phyloP scores from a whole-genome alignment of 2,797 vertebrate genomes.

The Amblyraja radiata region DNA sequence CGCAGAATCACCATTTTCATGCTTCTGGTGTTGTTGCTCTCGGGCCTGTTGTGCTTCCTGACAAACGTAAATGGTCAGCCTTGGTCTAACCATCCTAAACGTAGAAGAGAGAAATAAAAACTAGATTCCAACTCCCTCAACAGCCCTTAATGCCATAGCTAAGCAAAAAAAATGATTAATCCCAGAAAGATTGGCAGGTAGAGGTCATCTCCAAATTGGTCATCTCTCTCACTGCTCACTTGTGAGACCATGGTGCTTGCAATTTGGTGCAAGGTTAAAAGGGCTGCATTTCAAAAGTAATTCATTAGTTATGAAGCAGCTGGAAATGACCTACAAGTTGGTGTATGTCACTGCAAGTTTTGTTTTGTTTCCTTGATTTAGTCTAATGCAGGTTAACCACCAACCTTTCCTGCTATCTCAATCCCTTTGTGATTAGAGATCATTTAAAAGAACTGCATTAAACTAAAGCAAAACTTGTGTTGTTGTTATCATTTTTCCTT shows the following conservation, averaged over 20 bases:
- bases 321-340: background rate
- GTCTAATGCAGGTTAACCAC: background rate
- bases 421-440: background rate
- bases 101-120: background rate
- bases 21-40: slow-evolving; percentile 73
- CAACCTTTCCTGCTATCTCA: background rate
- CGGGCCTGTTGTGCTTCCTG: slow-evolving; percentile 82
- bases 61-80: slow-evolving; percentile 92
- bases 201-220: background rate
- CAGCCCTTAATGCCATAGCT: background rate
- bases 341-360: background rate
- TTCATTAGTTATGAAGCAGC: background rate
- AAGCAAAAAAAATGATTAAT: background rate
- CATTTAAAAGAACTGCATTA: background rate
- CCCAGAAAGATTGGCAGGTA: background rate
- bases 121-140: background rate
- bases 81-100: slow-evolving; percentile 77
- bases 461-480: background rate
- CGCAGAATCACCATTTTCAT: slow-evolving; percentile 77
- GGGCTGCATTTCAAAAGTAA: background rate
- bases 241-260: background rate
- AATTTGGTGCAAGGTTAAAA: background rate
- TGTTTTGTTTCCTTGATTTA: background rate
- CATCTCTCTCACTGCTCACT: background rate
- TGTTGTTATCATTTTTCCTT: background rate